Conservation (phyloP, 2,113 vertebrate genomes). For the Nothobranchius kuhntae region DNA sequence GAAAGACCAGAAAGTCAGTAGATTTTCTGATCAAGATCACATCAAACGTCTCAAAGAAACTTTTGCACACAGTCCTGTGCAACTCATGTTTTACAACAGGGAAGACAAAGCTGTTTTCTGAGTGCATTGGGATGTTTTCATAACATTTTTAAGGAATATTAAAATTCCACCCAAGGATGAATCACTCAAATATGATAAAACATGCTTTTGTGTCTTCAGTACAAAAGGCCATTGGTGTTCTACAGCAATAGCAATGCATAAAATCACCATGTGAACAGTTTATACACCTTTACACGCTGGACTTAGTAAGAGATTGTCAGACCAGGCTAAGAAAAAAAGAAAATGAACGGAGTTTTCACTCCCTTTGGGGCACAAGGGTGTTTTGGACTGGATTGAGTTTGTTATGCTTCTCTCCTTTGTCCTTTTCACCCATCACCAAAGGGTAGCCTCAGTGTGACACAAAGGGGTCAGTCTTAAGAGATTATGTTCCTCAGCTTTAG, state of each 20-base stretch:
- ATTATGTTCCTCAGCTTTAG: conserved; percentile 66
- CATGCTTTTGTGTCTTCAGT: not conserved
- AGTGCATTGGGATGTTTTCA: no score
- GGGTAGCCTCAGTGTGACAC: conserved; percentile 47
- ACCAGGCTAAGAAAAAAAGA: not conserved
- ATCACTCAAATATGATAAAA: no score
- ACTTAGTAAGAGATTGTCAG: conserved; percentile 9
- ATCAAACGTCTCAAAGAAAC: no score
- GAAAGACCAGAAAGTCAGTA: no score
- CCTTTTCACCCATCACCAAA: conserved; percentile 56
- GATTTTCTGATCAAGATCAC: no score
- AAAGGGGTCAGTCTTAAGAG: conserved; percentile 43
- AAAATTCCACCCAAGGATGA: no score
- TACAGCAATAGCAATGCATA: not conserved
- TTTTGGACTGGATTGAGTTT: conserved; percentile 36
- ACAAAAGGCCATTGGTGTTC: not conserved
- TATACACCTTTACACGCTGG: not conserved
- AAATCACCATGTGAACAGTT: not conserved
- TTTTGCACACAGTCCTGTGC: no score
- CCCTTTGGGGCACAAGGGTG: conserved; percentile 9
- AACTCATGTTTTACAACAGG: no score
- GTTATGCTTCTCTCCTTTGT: conserved; percentile 44
- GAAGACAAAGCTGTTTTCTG: no score
- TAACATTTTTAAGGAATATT: no score
- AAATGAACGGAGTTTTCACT: conserved; percentile 1